Percentiles rank a stretch among this genome's conserved stretches.
phyloP scores from a whole-genome alignment of 1,140 invertebrate species.

The Drosophila nasuta region DNA sequence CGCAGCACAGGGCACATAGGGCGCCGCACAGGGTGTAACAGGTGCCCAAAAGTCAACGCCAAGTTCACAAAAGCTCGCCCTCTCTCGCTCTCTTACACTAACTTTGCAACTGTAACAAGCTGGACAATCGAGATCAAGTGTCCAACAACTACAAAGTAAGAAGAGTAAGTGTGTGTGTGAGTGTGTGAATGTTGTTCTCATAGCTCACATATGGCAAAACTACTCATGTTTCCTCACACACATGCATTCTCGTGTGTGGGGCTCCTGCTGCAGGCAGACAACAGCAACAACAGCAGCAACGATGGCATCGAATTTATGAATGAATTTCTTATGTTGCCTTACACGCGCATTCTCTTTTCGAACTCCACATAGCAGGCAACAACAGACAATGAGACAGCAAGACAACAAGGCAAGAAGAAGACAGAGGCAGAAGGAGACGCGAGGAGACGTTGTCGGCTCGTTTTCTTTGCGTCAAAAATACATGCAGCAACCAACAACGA shows the following conservation, averaged over 20 bases:
- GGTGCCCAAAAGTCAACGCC: slow-evolving; percentile 49
- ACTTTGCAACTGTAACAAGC: slow-evolving; percentile 8
- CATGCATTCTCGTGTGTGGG: not conserved
- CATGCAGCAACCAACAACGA: slow-evolving; percentile 31
- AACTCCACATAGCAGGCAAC: slow-evolving; percentile 42
- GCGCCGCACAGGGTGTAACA: slow-evolving; percentile 60
- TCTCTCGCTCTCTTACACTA: not conserved
- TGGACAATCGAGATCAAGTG: slow-evolving; percentile 39
- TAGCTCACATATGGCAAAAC: slow-evolving; percentile 67
- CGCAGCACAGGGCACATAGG: not conserved
- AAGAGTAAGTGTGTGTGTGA: slow-evolving; percentile 1
- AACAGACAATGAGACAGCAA: slow-evolving; percentile 53
- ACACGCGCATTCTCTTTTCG: slow-evolving; percentile 67
- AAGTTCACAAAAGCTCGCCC: slow-evolving; percentile 38
- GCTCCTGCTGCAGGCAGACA: slow-evolving; percentile 41
- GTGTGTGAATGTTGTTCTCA: slow-evolving; percentile 23
- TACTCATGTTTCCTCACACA: slow-evolving; percentile 72
- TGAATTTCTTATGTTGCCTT: slow-evolving; percentile 84
- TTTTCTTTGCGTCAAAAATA: slow-evolving; percentile 62
- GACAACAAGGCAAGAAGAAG: slow-evolving; percentile 40
- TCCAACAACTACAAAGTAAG: slow-evolving; percentile 14
- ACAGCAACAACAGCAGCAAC: slow-evolving; percentile 20
- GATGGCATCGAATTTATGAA: slow-evolving; percentile 74
- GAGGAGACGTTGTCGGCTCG: slow-evolving; percentile 31
- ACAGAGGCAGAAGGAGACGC: slow-evolving; percentile 20